Percentiles rank a stretch among this genome's conserved stretches.
phyloP scores from a whole-genome alignment of 2,888 invertebrate genomes.

The Dinocampus coccinellae region DNA sequence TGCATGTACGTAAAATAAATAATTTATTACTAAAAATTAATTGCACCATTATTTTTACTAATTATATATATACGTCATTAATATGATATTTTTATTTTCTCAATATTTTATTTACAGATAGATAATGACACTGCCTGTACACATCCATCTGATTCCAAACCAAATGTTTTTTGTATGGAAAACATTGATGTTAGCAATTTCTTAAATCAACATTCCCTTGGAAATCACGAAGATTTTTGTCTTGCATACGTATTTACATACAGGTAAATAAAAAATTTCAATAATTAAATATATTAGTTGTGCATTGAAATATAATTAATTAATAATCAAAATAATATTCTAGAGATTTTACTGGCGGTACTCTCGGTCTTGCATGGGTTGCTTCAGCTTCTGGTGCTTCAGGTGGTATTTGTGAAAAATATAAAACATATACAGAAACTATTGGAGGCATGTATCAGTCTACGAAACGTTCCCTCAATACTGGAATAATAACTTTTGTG shows the following conservation, averaged over 20 bases:
- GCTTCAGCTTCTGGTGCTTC: conserved; percentile 97
- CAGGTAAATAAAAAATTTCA: conserved; percentile 51
- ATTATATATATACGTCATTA: no score
- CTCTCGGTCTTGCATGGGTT: conserved; percentile 98
- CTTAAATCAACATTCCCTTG: conserved; percentile 95
- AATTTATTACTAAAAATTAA: no score
- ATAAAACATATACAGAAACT: conserved; percentile 96
- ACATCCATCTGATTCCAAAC: conserved; percentile 73
- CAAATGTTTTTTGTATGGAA: conserved; percentile 93
- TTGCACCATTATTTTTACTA: no score
- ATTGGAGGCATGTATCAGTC: conserved; percentile 94
- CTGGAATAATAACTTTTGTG: conserved; percentile 98
- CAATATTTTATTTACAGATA: conserved; percentile 81
- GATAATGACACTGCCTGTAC: conserved; percentile 88
- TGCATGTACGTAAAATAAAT: no score
- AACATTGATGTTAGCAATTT: conserved; percentile 99
- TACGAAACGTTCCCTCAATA: conserved; percentile 94
- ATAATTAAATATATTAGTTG: background rate
- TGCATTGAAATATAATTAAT: background rate
- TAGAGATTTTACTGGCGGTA: conserved; percentile 97
- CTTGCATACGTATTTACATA: conserved; percentile 99
- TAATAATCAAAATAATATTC: conserved; percentile 15
- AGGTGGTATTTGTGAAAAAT: conserved; percentile 98
- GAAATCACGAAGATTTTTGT: conserved; percentile 98
- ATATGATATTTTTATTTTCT: no score